Evolutionary conservation across 1,140 invertebrate genomes (phyloP).

Genomic region (Carcinoscorpius rotundicauda): DNA sequence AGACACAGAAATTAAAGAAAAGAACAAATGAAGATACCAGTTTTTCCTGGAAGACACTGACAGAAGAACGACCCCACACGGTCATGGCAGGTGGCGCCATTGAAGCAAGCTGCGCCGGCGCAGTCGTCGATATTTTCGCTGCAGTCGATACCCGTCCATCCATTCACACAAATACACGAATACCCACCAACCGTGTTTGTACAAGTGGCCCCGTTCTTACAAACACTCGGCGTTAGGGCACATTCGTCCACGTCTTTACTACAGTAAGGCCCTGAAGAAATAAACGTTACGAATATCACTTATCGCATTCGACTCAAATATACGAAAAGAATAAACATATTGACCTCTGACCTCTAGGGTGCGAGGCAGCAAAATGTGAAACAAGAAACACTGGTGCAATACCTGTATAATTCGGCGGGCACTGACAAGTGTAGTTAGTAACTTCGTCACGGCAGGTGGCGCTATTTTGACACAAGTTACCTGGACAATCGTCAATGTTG

Average conservation of each 20-base stretch:
- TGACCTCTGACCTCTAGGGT: too few relatives aligned
- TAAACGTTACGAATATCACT: neutral
- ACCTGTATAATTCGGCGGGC: constrained; percentile 74
- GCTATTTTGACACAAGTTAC: constrained; percentile 63
- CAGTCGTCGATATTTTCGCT: constrained; percentile 90
- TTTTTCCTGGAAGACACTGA: constrained; percentile 87
- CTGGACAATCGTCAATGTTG: constrained; percentile 92
- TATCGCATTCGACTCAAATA: neutral
- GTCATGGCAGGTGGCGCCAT: constrained; percentile 92
- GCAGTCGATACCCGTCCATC: constrained; percentile 83
- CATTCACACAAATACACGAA: constrained; percentile 92
- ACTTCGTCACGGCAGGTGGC: constrained; percentile 77
- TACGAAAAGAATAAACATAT: neutral
- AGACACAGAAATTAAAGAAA: too few relatives aligned
- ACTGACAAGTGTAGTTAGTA: constrained; percentile 74
- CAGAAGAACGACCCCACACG: constrained; percentile 89
- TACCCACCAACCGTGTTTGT: constrained; percentile 79
- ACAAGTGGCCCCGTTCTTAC: constrained; percentile 89
- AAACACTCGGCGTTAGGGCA: constrained; percentile 52
- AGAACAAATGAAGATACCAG: constrained; percentile 44
- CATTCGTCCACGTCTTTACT: constrained; percentile 42
- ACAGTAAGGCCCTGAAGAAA: constrained; percentile 37
- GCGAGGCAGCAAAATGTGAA: too few relatives aligned
- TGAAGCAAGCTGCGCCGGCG: constrained; percentile 81
- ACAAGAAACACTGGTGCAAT: constrained; percentile 15